A percentile compares a stretch with the other conserved stretches of the same genome.
phyloP scores from a whole-genome alignment of 2,113 vertebrate species.

The Pseudopipra pipra region DNA sequence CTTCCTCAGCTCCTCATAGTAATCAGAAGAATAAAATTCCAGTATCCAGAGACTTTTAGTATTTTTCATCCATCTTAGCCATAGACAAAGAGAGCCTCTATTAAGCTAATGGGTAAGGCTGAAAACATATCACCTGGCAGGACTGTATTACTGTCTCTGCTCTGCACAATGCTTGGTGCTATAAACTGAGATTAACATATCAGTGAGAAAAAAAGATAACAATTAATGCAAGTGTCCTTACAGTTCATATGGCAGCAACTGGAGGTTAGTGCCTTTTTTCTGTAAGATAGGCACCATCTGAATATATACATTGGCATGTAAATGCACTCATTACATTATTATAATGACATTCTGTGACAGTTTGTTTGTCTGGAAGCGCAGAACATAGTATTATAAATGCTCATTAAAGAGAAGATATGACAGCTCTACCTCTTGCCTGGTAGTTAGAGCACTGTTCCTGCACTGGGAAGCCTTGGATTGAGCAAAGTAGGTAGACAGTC shows the following conservation, averaged over 20 bases:
- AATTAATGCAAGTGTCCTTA: not conserved
- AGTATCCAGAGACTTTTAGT: not conserved
- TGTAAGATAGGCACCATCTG: not conserved
- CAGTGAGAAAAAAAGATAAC: not conserved
- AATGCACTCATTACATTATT: constrained; percentile 27
- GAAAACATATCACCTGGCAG: not conserved
- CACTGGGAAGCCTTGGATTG: not conserved
- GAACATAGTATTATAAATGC: constrained; percentile 31
- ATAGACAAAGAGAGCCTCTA: not conserved
- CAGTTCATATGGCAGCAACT: not conserved
- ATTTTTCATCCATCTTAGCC: not conserved
- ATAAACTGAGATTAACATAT: not conserved
- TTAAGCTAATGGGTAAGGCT: not conserved
- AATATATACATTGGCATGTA: not conserved
- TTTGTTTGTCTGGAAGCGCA: not conserved
- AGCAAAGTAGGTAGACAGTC: not conserved
- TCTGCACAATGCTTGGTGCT: not conserved
- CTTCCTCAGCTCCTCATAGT: not conserved
- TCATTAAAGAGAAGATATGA: constrained; percentile 41
- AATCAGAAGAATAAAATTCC: not conserved
- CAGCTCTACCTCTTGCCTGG: constrained; percentile 13
- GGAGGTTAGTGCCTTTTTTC: not conserved
- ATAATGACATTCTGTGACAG: not conserved
- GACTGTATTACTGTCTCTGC: not conserved
- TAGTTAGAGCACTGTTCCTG: not conserved